Base-by-base conservation (phyloP, 2,888 invertebrate genomes). In the Morinoia aosen region DNA sequence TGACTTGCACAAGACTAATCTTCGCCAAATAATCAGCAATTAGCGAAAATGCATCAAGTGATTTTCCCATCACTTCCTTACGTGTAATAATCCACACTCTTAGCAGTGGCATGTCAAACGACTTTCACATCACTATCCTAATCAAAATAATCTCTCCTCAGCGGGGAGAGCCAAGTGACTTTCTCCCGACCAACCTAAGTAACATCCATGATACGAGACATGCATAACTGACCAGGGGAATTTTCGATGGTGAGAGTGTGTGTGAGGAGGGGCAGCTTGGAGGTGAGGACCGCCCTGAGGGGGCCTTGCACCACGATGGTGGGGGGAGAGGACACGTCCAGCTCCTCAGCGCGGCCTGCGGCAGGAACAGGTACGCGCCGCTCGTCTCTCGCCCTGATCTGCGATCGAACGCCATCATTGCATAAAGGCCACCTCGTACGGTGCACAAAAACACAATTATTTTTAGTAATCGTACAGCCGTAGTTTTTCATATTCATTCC, bases 331-430 rank as follows among this genome's bases (percentile, higher is more conserved):
- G 97, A 97, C 2, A 97, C 97, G 95, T 97, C 97, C 95, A 98
- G 97, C 8, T 98, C 97, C 76, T 97, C 97, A 0, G 98, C 98
- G 48, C 98, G 98, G 0, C 98, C 99, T 97, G 98, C 98, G 99
- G 99, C 94, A 99, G 97, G 97, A 99, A 99, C 94, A 99, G 98
- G 97, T 99, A 99, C 0, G 99, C 99, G 0, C 99, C 99, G 97
- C 99, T 99, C 97, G 98, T 98, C 97, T 98, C 98, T 96, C 98
- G 98, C 0, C 97, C 97, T 96, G 98, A 98, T 96, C 98, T 97
- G 0, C 98, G 98, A 14, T 12, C 19, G 88, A 61, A 48, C 5
- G 48, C 48, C 48, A 48, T 48, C 48, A 48, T 48, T 48, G 5
- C 48, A 48, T 48, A 2, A 48, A 48, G 2, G 5, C 48, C 48